Evolutionary conservation across 1,140 invertebrate species (phyloP).

Genomic region (Dysdera silvatica): DNA sequence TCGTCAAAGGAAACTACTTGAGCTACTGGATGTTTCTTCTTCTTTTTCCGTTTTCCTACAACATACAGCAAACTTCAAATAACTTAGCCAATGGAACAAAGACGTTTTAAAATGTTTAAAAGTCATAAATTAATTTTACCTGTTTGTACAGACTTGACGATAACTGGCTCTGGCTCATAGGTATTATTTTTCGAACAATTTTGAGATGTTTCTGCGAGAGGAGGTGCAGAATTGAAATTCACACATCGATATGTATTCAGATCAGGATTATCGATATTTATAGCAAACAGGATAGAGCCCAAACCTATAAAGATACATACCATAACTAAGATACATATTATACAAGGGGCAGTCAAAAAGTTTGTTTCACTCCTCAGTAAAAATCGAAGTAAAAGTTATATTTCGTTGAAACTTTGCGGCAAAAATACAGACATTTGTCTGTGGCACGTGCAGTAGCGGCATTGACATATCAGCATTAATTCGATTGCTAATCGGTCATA

Average conservation of each 20-base stretch:
- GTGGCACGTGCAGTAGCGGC: too few relatives aligned
- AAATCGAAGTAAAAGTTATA: too few relatives aligned
- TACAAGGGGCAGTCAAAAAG: too few relatives aligned
- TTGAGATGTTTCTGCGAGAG: background rate
- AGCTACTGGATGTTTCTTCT: constrained; percentile 52
- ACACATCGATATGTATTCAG: constrained; percentile 53
- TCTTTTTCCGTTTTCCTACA: constrained; percentile 45
- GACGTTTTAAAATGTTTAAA: background rate
- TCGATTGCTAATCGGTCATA: too few relatives aligned
- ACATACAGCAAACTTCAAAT: background rate
- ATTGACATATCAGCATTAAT: too few relatives aligned
- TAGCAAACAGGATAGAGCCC: constrained; percentile 77
- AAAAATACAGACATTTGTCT: too few relatives aligned
- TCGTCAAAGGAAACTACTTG: constrained; percentile 60
- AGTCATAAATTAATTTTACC: constrained; percentile 2
- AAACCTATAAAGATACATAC: constrained; percentile 53
- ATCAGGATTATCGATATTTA: constrained; percentile 75
- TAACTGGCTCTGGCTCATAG: constrained; percentile 15
- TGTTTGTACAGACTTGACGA: constrained; percentile 2
- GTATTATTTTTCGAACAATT: constrained; percentile 12
- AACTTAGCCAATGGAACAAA: background rate
- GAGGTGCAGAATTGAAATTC: background rate
- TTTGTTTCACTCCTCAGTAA: too few relatives aligned
- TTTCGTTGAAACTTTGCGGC: too few relatives aligned
- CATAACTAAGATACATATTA: background rate